phyloP scores from a whole-genome alignment of 2,797 vertebrate genomes.

The Margarornis squamiger region DNA sequence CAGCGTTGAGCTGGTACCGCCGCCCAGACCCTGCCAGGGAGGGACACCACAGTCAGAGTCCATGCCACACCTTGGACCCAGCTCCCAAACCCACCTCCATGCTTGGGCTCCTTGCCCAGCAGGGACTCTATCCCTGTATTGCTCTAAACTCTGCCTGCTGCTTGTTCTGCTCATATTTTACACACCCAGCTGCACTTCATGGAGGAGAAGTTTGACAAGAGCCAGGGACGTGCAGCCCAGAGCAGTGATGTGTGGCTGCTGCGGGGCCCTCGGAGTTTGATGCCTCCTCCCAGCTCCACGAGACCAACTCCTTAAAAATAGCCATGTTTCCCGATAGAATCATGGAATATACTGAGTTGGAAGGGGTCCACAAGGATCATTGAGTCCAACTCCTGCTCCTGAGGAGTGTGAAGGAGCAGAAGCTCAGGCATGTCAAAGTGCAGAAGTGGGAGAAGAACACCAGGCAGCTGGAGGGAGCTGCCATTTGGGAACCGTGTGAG shows the following conservation, averaged over 20 bases:
- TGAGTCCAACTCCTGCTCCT: neutral
- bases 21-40: constrained; percentile 82
- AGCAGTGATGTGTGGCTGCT: neutral
- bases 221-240: neutral
- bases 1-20: constrained; percentile 85
- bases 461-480: neutral
- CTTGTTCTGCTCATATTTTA: neutral
- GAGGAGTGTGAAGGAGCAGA: neutral
- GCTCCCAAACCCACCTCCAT: neutral
- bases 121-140: neutral
- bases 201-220: neutral
- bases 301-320: neutral
- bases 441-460: neutral
- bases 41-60: neutral
- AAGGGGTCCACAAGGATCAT: neutral
- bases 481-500: neutral
- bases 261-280: neutral
- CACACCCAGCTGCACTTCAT: neutral
- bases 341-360: neutral
- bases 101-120: neutral
- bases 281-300: neutral
- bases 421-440: rapidly evolving
- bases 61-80: rapidly evolving
- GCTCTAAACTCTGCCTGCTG: neutral
- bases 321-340: neutral